A percentile compares a stretch with the other conserved stretches of the same genome.
Evolutionary conservation across 2,888 invertebrate species (phyloP).

Genomic region (Campoplex capitator): DNA sequence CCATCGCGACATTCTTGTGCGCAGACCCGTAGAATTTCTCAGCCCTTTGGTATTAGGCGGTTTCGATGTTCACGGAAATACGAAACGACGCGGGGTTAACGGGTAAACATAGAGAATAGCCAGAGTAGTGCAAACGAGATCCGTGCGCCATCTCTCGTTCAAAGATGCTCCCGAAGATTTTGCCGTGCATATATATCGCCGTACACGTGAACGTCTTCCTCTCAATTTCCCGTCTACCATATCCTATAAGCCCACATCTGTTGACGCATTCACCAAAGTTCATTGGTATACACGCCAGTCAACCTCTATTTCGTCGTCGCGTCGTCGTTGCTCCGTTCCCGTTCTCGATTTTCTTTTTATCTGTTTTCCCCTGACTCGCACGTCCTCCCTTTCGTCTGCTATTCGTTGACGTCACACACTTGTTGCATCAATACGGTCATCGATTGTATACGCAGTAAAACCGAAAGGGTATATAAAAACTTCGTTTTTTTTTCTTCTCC

Average conservation of each 20-base stretch:
- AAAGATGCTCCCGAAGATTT: slow-evolving; percentile 19
- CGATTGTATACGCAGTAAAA: slow-evolving; percentile 59
- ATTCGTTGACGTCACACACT: slow-evolving; percentile 72
- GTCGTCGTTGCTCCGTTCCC: slow-evolving; percentile 30
- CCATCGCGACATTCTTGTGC: background rate
- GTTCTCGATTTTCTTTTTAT: slow-evolving; percentile 52
- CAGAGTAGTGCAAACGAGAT: slow-evolving; percentile 16
- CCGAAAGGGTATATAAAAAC: slow-evolving; percentile 32
- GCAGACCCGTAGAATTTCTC: background rate
- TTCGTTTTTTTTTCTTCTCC: background rate
- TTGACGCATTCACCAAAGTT: slow-evolving; percentile 64
- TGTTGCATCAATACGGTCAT: slow-evolving; percentile 72
- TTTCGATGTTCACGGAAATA: slow-evolving; percentile 3
- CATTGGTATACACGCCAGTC: slow-evolving; percentile 51
- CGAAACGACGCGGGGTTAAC: background rate
- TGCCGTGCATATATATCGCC: slow-evolving; percentile 18
- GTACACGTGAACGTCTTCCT: slow-evolving; percentile 5
- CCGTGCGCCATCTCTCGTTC: slow-evolving; percentile 20
- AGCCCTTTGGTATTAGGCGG: background rate
- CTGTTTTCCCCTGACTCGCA: slow-evolving; percentile 48
- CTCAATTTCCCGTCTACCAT: slow-evolving; percentile 13
- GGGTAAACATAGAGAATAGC: slow-evolving; percentile 48
- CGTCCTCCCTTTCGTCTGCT: slow-evolving; percentile 43
- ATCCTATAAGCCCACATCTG: slow-evolving; percentile 38
- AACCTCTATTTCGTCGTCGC: slow-evolving; percentile 60